These are phyloP conservation scores for Kryptolebias marmoratus DNA, from an alignment of 2,113 vertebrate species.

Conservation along the genomic window DNA sequence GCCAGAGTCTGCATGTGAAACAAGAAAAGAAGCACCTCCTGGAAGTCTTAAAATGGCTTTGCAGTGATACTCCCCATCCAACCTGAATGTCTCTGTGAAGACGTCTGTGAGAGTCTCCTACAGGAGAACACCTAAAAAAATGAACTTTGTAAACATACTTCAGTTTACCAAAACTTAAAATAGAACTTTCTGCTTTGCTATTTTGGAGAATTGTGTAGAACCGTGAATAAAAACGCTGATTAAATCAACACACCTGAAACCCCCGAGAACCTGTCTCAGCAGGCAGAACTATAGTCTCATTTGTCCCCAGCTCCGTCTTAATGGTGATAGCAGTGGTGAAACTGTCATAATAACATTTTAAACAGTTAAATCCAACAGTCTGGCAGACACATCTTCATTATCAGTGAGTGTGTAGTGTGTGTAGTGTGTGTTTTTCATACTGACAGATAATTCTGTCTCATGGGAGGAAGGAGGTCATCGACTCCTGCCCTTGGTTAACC, in stretches of 20 bases:
- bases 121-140: no score
- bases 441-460: constrained; percentile 68
- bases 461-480: constrained; percentile 69
- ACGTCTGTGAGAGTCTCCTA: no score
- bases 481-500: constrained; percentile 78
- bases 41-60: no score
- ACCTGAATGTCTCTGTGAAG: neutral
- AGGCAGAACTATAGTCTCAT: constrained; percentile 1
- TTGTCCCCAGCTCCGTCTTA: constrained; percentile 26
- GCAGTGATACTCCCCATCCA: no score
- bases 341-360: constrained; percentile 63
- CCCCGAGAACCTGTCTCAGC: neutral
- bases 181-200: neutral
- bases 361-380: constrained; percentile 56
- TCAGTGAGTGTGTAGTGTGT: constrained; percentile 47
- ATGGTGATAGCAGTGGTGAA: constrained; percentile 38
- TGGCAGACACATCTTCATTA: constrained; percentile 61
- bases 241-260: no score
- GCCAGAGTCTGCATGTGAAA: no score
- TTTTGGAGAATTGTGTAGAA: neutral
- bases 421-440: constrained; percentile 47
- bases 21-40: no score
- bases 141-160: neutral
- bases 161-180: neutral
- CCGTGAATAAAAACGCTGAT: neutral